phyloP scores from a whole-genome alignment of 2,797 vertebrate species.

The Semaprochilodus insignis region DNA sequence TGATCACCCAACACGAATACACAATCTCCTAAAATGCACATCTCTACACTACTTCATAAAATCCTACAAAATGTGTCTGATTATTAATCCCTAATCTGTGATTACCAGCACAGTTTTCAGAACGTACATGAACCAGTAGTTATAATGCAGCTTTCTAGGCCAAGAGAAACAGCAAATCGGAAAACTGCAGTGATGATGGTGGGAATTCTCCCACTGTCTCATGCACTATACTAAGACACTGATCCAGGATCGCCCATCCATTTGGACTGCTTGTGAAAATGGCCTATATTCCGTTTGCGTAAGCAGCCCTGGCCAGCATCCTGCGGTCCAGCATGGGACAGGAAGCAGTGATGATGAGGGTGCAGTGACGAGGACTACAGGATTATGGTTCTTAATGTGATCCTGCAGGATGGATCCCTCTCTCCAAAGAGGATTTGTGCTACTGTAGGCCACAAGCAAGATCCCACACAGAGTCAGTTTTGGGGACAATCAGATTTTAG shows the following conservation, averaged over 20 bases:
- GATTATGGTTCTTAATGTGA: slow-evolving; percentile 33
- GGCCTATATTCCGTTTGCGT: background rate
- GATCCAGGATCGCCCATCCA: background rate
- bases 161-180: background rate
- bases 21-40: background rate
- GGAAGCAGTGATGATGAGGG: slow-evolving; percentile 4
- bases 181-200: background rate
- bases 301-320: background rate
- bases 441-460: background rate
- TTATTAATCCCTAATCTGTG: background rate
- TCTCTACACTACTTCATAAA: background rate
- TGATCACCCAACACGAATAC: background rate
- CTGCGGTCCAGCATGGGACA: background rate
- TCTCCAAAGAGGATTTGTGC: slow-evolving; percentile 43
- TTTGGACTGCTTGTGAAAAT: background rate
- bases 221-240: background rate
- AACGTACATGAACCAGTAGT: background rate
- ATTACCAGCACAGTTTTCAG: background rate
- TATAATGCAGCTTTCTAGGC: background rate
- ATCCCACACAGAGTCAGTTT: slow-evolving; percentile 34
- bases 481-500: slow-evolving; percentile 6
- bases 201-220: too few relatives aligned
- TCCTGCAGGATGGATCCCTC: background rate
- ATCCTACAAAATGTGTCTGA: background rate
- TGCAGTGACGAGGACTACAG: slow-evolving; percentile 7